Percentiles rank a stretch among this genome's conserved stretches.
Evolutionary conservation across 92 coral and sea anemone species (phyloP).

Genomic region (Pocillopora meandrina): DNA sequence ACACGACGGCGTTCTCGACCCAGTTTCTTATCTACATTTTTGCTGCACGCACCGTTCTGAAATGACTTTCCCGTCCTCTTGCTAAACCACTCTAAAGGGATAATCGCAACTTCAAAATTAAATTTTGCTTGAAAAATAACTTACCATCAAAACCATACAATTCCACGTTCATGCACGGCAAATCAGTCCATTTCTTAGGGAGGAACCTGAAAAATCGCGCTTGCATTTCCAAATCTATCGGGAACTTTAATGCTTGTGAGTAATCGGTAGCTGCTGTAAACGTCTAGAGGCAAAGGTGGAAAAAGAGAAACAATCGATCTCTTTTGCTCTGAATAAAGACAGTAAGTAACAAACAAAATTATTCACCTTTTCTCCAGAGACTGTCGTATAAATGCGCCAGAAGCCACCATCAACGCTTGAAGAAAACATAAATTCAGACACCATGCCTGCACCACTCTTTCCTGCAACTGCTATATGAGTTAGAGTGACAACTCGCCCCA

Average conservation of each 20-base stretch:
- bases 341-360: too few species aligned
- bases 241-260: conserved; percentile 40
- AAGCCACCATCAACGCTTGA: conserved; percentile 48
- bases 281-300: conserved; percentile 11
- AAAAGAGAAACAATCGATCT: not conserved
- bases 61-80: too few species aligned
- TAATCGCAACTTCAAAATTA: too few species aligned
- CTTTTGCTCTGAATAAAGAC: not conserved
- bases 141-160: conserved; percentile 68
- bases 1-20: too few species aligned
- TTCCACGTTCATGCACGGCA: conserved; percentile 66
- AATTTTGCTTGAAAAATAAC: not conserved
- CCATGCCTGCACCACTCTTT: conserved; percentile 45
- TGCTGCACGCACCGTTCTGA: too few species aligned
- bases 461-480: conserved; percentile 55
- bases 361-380: not conserved
- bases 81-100: too few species aligned
- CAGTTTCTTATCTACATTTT: too few species aligned
- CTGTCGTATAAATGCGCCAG: conserved; percentile 42
- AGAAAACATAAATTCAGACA: conserved; percentile 42
- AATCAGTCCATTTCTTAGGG: conserved; percentile 33
- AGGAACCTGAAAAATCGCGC: conserved; percentile 52
- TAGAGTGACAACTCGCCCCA: conserved; percentile 45
- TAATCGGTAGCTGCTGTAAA: conserved; percentile 36
- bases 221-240: conserved; percentile 33